phyloP scores from a whole-genome alignment of 2,113 vertebrate species.

The Zapus hudsonius region DNA sequence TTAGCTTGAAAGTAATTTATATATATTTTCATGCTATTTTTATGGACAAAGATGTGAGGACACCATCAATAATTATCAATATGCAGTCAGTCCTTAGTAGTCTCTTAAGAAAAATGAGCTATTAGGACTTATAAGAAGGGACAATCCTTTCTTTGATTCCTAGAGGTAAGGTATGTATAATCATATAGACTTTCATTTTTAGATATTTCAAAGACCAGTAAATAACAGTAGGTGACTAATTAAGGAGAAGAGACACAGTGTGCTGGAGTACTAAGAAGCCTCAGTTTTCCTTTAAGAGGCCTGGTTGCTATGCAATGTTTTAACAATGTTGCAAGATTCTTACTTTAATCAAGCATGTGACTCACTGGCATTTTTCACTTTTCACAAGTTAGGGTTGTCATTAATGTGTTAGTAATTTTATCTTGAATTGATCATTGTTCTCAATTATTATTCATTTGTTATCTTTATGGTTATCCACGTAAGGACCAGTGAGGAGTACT shows the following conservation, averaged over 20 bases:
- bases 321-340: neutral
- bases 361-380: neutral
- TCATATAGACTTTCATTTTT: conserved; percentile 12
- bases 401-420: neutral
- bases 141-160: neutral
- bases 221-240: neutral
- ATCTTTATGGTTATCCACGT: neutral
- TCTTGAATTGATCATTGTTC: neutral
- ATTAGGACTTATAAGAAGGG: neutral
- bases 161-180: neutral
- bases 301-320: neutral
- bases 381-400: neutral
- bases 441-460: neutral
- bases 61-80: neutral
- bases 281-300: neutral
- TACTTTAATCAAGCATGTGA: neutral
- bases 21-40: neutral
- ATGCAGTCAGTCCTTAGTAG: neutral
- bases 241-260: neutral
- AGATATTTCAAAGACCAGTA: neutral
- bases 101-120: neutral
- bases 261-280: neutral
- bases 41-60: neutral
- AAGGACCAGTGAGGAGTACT: neutral
- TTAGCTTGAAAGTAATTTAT: neutral